phyloP scores from a whole-genome alignment of 1,140 invertebrate genomes.

The Ceratina japonica region DNA sequence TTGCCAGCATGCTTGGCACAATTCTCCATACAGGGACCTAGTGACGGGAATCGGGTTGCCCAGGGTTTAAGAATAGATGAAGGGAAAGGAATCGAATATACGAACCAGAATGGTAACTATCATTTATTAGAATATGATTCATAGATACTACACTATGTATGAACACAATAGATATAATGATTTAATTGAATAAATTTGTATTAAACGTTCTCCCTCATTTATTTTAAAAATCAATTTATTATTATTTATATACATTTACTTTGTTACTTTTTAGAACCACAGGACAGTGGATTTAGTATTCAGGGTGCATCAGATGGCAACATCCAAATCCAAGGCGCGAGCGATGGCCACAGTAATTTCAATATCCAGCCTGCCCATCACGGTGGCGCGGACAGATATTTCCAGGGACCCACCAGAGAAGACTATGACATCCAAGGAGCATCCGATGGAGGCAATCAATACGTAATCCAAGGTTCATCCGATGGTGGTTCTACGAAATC shows the following conservation, averaged over 20 bases:
- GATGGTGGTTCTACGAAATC: slow-evolving; percentile 59
- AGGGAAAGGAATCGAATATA: slow-evolving; percentile 75
- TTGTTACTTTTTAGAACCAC: slow-evolving; percentile 63
- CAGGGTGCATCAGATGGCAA: slow-evolving; percentile 74
- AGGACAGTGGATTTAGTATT: slow-evolving; percentile 71
- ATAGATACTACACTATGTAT: no score
- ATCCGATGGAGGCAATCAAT: slow-evolving; percentile 59
- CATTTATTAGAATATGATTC: no score
- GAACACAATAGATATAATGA: no score
- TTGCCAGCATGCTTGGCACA: slow-evolving; percentile 73
- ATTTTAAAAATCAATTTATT: neutral
- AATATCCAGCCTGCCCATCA: slow-evolving; percentile 69
- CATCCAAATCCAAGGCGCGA: slow-evolving; percentile 70
- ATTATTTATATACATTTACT: neutral
- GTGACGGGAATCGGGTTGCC: slow-evolving; percentile 75
- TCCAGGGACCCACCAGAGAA: slow-evolving; percentile 31
- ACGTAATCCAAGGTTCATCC: slow-evolving; percentile 62
- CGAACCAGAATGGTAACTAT: slow-evolving; percentile 71
- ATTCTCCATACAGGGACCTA: slow-evolving; percentile 76
- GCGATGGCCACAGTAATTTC: slow-evolving; percentile 72
- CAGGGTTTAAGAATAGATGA: slow-evolving; percentile 74
- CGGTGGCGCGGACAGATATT: slow-evolving; percentile 61
- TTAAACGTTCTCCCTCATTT: no score
- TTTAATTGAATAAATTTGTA: no score
- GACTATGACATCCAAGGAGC: slow-evolving; percentile 70